These are phyloP conservation scores for Rhamnusium bicolor DNA, from an alignment of 2,888 invertebrate genomes.

Conservation along the genomic window DNA sequence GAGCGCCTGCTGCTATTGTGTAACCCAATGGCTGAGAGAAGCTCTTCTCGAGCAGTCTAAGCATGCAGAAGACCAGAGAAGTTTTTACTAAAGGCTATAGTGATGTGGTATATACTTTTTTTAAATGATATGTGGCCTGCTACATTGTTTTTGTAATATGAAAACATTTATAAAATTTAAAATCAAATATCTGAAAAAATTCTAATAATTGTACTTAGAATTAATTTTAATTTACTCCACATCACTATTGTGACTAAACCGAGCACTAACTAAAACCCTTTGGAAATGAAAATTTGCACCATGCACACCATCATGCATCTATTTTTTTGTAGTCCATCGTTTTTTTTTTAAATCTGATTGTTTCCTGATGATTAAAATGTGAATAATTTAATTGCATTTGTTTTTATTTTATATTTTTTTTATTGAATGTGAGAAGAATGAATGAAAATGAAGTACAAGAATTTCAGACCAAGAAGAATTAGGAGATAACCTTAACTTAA, in stretches of 20 bases:
- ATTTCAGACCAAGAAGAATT: too few relatives aligned
- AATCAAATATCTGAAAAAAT: neutral
- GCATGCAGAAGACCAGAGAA: conserved; percentile 40
- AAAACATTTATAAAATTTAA: neutral
- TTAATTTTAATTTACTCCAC: neutral
- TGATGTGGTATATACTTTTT: conserved; percentile 30
- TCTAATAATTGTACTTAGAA: neutral
- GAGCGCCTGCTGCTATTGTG: conserved; percentile 63
- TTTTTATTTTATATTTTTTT: too few relatives aligned
- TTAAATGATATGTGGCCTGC: too few relatives aligned
- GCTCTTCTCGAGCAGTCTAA: conserved; percentile 63
- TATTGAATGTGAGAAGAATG: too few relatives aligned
- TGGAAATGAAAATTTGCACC: conserved; percentile 23
- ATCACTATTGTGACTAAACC: conserved; percentile 9
- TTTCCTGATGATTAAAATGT: too few relatives aligned
- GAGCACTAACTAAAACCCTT: neutral
- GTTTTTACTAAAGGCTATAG: conserved; percentile 16
- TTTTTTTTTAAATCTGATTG: too few relatives aligned
- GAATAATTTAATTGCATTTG: too few relatives aligned
- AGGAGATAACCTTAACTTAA: too few relatives aligned
- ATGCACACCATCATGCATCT: conserved; percentile 17
- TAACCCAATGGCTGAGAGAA: conserved; percentile 65
- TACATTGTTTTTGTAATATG: too few relatives aligned
- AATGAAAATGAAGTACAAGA: too few relatives aligned
- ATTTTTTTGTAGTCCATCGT: too few relatives aligned